These are phyloP conservation scores for Neodiprion fabricii DNA, from an alignment of 1,140 invertebrate species.

Conservation along the genomic window DNA sequence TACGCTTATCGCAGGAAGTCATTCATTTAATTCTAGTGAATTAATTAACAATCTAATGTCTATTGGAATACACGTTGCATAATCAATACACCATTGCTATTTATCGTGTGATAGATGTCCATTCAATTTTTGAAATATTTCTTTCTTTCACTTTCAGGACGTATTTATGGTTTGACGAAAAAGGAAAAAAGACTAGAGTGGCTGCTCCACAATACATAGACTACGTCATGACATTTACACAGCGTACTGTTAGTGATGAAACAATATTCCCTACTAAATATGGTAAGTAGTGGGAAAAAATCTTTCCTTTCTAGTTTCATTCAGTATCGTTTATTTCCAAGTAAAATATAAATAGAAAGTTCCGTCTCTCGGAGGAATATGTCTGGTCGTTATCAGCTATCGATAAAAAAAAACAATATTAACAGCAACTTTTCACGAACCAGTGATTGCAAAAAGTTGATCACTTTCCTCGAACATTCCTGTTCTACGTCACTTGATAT, in stretches of 20 bases:
- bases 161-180: slow-evolving; percentile 98
- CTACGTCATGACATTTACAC: slow-evolving; percentile 97
- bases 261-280: slow-evolving; percentile 98
- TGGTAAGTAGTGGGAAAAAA: slow-evolving; percentile 68
- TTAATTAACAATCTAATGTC: neutral
- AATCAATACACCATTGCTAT: too few species aligned
- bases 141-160: slow-evolving; percentile 68
- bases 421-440: neutral
- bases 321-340: neutral
- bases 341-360: too few species aligned
- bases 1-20: neutral
- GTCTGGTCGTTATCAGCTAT: neutral
- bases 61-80: too few species aligned
- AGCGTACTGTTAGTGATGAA: slow-evolving; percentile 97
- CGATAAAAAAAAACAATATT: neutral
- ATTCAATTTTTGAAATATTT: neutral
- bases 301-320: neutral
- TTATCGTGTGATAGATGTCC: neutral
- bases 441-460: neutral
- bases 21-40: neutral
- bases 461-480: neutral
- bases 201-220: slow-evolving; percentile 98
- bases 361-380: too few species aligned
- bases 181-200: slow-evolving; percentile 96
- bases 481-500: neutral